Evolutionary conservation across 2,888 invertebrate species (phyloP).

Genomic region (Ypsolopha sequella): DNA sequence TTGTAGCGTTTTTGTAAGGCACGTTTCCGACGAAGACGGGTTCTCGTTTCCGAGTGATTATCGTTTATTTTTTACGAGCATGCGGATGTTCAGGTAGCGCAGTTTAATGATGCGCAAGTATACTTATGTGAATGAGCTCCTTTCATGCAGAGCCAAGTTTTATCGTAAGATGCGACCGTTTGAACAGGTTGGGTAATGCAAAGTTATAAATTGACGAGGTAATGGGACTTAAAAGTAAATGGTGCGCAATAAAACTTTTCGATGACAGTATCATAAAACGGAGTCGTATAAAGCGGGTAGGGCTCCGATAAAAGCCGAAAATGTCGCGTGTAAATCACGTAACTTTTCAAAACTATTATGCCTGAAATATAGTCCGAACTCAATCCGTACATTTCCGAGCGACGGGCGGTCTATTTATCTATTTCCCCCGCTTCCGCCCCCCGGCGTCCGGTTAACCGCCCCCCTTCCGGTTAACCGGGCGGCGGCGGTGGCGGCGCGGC

Average conservation of each 20-base stretch:
- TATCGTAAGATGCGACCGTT: slow-evolving; percentile 16
- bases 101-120: slow-evolving; percentile 23
- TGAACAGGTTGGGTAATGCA: slow-evolving; percentile 15
- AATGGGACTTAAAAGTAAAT: slow-evolving; percentile 43
- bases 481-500: slow-evolving; percentile 26
- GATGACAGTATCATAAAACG: slow-evolving; percentile 52
- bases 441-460: slow-evolving; percentile 69
- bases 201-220: slow-evolving; percentile 35
- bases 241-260: slow-evolving; percentile 46
- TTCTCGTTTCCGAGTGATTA: slow-evolving; percentile 36
- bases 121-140: slow-evolving; percentile 23
- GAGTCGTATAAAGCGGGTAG: slow-evolving; percentile 39
- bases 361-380: slow-evolving; percentile 68
- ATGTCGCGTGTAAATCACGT: slow-evolving; percentile 66
- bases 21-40: slow-evolving; percentile 33
- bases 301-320: slow-evolving; percentile 55
- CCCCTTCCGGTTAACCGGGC: slow-evolving; percentile 70
- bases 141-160: slow-evolving; percentile 21
- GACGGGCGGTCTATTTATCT: slow-evolving; percentile 69
- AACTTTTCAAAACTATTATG: slow-evolving; percentile 69
- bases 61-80: slow-evolving; percentile 25
- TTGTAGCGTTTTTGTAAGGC: slow-evolving; percentile 34
- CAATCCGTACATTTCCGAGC: slow-evolving; percentile 71
- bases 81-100: slow-evolving; percentile 21
- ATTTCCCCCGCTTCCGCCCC: slow-evolving; percentile 70